Evolutionary conservation across 2,113 vertebrate genomes (phyloP).

Genomic region (Cryptomyrus ogoouensis): DNA sequence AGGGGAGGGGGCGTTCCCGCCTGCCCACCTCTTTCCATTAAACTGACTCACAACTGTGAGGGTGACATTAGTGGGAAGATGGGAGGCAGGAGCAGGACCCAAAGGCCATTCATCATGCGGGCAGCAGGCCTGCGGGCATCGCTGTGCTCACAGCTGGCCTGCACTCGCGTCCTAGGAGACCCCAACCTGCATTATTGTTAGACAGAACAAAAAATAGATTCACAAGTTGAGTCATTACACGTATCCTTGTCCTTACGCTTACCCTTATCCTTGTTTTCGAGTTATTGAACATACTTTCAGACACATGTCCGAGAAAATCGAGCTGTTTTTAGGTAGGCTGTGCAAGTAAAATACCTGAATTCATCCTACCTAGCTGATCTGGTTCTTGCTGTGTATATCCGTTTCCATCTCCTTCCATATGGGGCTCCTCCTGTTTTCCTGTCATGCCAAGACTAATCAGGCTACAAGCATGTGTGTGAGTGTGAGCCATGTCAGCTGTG

Average conservation of each 20-base stretch:
- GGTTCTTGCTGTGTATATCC: conserved; percentile 33
- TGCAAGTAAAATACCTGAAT: conserved; percentile 20
- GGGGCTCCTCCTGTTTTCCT: conserved; percentile 38
- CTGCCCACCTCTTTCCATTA: conserved; percentile 42
- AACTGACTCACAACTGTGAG: conserved; percentile 38
- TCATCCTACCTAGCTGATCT: conserved; percentile 14
- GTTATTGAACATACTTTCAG: neutral
- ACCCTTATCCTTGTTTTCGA: neutral
- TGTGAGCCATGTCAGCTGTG: neutral
- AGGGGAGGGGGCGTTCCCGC: conserved; percentile 15
- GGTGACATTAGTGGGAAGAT: conserved; percentile 52
- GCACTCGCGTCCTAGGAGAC: neutral
- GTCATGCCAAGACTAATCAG: conserved; percentile 33
- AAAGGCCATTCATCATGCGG: conserved; percentile 58
- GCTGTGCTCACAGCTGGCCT: conserved; percentile 26
- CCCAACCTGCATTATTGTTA: neutral
- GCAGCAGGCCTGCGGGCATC: neutral
- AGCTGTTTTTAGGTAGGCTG: conserved; percentile 20
- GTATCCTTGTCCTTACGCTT: neutral
- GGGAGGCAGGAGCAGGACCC: conserved; percentile 53
- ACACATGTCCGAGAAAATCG: neutral
- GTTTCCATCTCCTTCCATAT: conserved; percentile 42
- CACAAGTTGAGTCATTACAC: neutral
- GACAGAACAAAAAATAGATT: neutral
- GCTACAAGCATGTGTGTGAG: conserved; percentile 14